Percentiles rank a stretch among this genome's conserved stretches.
Evolutionary conservation across 2,797 vertebrate species (phyloP).

Genomic region (Parotocinclus haroldoi): DNA sequence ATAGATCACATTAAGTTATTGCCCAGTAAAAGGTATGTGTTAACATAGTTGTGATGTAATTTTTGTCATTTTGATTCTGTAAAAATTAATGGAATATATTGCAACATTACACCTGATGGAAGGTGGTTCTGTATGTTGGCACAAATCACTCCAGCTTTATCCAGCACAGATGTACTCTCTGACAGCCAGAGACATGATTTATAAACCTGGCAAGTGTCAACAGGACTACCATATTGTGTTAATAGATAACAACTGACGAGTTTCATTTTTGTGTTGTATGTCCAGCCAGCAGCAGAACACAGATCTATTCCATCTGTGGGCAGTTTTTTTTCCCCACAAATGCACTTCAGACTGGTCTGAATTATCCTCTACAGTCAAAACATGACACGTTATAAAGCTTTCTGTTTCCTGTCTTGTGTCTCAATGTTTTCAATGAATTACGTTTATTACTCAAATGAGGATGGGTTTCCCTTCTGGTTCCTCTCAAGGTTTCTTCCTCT

Average conservation of each 20-base stretch:
- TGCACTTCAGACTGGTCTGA: constrained; percentile 50
- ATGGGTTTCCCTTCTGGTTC: too few relatives aligned
- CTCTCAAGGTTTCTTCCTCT: too few relatives aligned
- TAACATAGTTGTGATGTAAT: too few relatives aligned
- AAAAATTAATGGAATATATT: too few relatives aligned
- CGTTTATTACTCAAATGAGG: too few relatives aligned
- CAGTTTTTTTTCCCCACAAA: constrained; percentile 53
- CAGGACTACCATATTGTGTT: constrained; percentile 39
- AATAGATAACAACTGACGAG: constrained; percentile 42
- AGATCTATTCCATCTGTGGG: constrained; percentile 29
- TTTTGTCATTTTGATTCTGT: too few relatives aligned
- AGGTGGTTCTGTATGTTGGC: constrained; percentile 10
- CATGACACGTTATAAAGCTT: constrained; percentile 77
- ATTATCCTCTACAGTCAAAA: constrained; percentile 68
- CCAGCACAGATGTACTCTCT: constrained; percentile 34
- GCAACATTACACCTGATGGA: background rate
- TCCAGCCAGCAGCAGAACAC: constrained; percentile 28
- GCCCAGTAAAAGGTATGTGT: too few relatives aligned
- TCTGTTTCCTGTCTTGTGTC: constrained; percentile 80
- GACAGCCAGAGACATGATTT: constrained; percentile 41
- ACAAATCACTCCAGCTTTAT: constrained; percentile 19
- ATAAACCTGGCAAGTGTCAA: constrained; percentile 35
- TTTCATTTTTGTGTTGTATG: constrained; percentile 41
- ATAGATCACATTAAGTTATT: too few relatives aligned
- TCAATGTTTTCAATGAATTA: too few relatives aligned